These are phyloP conservation scores for Sminthurides aquaticus DNA, from an alignment of 2,888 invertebrate species.

Conservation along the genomic window DNA sequence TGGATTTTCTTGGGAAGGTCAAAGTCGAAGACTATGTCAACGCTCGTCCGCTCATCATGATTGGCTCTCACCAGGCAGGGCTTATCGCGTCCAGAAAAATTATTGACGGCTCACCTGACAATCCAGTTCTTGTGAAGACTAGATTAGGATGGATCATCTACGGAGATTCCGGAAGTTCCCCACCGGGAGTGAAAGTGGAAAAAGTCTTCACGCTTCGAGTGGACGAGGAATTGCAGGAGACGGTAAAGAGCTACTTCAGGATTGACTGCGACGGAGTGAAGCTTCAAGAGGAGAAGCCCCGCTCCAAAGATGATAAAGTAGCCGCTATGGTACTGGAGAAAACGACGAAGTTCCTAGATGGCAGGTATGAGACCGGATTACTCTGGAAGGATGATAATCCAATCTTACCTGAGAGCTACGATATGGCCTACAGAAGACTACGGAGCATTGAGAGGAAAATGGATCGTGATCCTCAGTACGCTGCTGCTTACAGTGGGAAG, in stretches of 20 bases:
- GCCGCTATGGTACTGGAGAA: background rate
- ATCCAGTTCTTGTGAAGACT: background rate
- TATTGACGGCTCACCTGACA: background rate
- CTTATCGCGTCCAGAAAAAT: background rate
- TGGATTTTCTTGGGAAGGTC: background rate
- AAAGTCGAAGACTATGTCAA: background rate
- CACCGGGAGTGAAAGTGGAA: background rate
- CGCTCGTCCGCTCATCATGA: background rate
- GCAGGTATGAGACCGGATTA: constrained; percentile 19
- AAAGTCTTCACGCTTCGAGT: background rate
- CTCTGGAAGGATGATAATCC: constrained; percentile 21
- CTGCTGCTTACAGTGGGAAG: constrained; percentile 10
- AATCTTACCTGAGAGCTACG: constrained; percentile 14
- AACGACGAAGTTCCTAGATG: background rate
- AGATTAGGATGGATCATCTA: background rate
- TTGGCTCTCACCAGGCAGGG: background rate
- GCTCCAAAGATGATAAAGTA: constrained; percentile 7
- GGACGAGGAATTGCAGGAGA: constrained; percentile 1
- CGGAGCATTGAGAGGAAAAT: constrained; percentile 18
- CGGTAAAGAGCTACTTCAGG: background rate
- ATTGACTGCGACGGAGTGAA: constrained; percentile 2
- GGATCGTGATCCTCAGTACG: constrained; percentile 16
- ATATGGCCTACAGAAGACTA: constrained; percentile 12
- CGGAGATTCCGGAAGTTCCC: background rate
- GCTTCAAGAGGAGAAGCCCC: background rate